Evolutionary conservation across 2,888 invertebrate species (phyloP).

Genomic region (Scaptomyza caliginosa): DNA sequence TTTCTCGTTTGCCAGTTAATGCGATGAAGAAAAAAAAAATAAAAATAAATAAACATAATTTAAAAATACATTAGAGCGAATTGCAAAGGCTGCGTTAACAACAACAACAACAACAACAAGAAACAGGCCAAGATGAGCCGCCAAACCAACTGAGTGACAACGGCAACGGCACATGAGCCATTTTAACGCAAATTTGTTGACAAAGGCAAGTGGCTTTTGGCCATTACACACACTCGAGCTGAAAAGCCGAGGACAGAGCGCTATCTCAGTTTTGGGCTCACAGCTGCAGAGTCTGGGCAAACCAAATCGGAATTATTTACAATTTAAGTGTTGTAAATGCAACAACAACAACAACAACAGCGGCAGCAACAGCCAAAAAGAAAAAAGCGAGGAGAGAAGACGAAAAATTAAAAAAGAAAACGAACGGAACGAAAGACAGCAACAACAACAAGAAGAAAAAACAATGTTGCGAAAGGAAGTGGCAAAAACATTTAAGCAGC

Average conservation of each 20-base stretch:
- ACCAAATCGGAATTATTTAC: conserved; percentile 74
- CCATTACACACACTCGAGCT: conserved; percentile 65
- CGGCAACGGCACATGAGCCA: conserved; percentile 52
- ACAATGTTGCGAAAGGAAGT: conserved; percentile 59
- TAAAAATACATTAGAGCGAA: conserved; percentile 76
- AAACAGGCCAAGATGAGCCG: conserved; percentile 38
- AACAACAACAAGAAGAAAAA: conserved; percentile 28
- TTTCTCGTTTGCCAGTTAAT: conserved; percentile 37
- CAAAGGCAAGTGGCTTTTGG: conserved; percentile 76
- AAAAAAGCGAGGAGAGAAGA: background rate
- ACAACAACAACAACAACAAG: conserved; percentile 3
- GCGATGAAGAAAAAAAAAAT: conserved; percentile 59
- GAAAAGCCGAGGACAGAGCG: conserved; percentile 10
- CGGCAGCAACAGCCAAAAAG: too few relatives aligned
- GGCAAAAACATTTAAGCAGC: conserved; percentile 75
- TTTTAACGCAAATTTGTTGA: conserved; percentile 78
- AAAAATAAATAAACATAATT: conserved; percentile 77
- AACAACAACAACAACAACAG: too few relatives aligned
- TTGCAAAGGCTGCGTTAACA: conserved; percentile 51
- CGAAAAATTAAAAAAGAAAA: conserved; percentile 15
- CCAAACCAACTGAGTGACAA: conserved; percentile 25
- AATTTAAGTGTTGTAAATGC: conserved; percentile 79
- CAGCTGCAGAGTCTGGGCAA: conserved; percentile 43
- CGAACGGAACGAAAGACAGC: background rate
- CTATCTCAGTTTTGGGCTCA: conserved; percentile 4